phyloP scores from a whole-genome alignment of 2,797 vertebrate species.

The Phataginus tricuspis region DNA sequence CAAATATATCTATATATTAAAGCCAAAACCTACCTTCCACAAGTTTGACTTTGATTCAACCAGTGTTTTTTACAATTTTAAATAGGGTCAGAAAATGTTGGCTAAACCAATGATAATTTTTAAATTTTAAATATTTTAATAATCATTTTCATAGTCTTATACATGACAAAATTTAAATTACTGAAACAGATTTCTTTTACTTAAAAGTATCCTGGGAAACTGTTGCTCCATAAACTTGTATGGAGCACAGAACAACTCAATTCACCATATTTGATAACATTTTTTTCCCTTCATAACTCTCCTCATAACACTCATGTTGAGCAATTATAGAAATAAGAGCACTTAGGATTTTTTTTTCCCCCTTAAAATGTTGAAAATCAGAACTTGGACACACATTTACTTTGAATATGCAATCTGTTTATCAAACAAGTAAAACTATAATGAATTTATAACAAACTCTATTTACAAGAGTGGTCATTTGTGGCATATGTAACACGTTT shows the following conservation, averaged over 20 bases:
- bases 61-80: conserved; percentile 10
- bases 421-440: background rate
- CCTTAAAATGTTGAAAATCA: background rate
- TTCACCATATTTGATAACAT: background rate
- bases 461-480: conserved; percentile 76
- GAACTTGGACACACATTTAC: background rate
- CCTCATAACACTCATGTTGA: background rate
- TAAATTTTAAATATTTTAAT: conserved; percentile 40
- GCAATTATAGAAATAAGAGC: background rate
- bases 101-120: background rate
- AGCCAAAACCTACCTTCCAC: background rate
- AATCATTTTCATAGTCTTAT: background rate
- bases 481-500: conserved; percentile 64
- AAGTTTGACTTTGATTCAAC: background rate
- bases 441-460: conserved; percentile 42
- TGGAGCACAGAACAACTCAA: background rate
- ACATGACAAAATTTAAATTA: background rate
- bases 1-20: background rate
- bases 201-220: background rate
- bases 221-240: background rate
- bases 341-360: background rate
- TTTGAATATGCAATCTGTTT: background rate
- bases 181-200: background rate
- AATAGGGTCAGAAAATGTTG: conserved; percentile 1
- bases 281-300: background rate